Conservation (phyloP, 2,888 invertebrate genomes). For the Chrysomela aeneicollis region DNA sequence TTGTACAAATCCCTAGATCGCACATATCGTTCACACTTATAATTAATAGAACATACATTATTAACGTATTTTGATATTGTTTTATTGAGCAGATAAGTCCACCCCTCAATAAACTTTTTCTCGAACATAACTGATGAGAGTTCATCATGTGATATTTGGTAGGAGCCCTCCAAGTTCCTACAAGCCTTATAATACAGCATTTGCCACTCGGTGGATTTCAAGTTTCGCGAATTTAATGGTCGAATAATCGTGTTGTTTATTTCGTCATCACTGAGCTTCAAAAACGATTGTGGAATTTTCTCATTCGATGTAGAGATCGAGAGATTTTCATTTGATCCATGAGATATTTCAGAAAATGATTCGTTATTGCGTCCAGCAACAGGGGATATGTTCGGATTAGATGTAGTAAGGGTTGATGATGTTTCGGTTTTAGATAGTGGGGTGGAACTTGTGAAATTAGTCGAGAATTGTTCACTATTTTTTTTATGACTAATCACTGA, state of each 20-base stretch:
- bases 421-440: neutral
- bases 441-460: neutral
- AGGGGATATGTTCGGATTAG: no score
- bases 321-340: neutral
- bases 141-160: slow-evolving; percentile 13
- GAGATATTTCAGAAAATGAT: neutral
- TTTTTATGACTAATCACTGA: no score
- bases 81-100: slow-evolving; percentile 18
- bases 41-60: slow-evolving; percentile 21
- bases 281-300: neutral
- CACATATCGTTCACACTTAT: slow-evolving; percentile 18
- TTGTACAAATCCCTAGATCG: slow-evolving; percentile 11
- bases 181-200: slow-evolving; percentile 3
- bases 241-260: slow-evolving; percentile 6
- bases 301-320: slow-evolving; percentile 5
- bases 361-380: neutral
- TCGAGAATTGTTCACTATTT: slow-evolving; percentile 8
- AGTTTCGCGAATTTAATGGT: slow-evolving; percentile 15
- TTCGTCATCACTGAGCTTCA: neutral
- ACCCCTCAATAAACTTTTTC: slow-evolving; percentile 4
- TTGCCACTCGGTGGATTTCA: slow-evolving; percentile 16
- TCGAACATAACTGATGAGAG: slow-evolving; percentile 1
- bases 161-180: slow-evolving; percentile 13
- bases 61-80: slow-evolving; percentile 11
- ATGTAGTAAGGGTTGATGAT: neutral